Base-by-base conservation (phyloP, 2,797 vertebrate genomes). In the Bradypodion pumilum region DNA sequence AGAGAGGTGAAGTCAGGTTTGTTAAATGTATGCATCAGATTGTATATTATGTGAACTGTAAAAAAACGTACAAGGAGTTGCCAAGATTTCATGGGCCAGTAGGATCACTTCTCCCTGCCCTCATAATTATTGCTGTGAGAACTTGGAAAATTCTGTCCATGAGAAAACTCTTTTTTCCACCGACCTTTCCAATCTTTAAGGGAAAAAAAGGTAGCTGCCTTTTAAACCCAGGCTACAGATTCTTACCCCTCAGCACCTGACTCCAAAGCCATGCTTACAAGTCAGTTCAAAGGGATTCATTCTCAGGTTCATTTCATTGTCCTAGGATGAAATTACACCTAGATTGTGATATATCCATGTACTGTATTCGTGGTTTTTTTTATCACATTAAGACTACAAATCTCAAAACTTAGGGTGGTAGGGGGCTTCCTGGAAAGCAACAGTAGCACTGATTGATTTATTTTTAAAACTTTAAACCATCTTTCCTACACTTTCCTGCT, bases 101-200 rank as follows among this genome's bases (percentile, higher is more conserved):
- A 0, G 56, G 86, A 81, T 63, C 80, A 87, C 81, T 70, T 94
- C 91, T 85, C 27, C 90, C 92, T 89, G 88, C 88, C 81, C 79
- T 93, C 90, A 78, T 93, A 91, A 91, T 93, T 92, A 90, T 86
- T 88, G 84, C 83, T 90, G 81, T 88, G 88, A 92, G 89, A 94
- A 92, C 90, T 86, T 93, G 92, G 90, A 90, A 94, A 91, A 92
- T 88, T 60, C 83, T 77, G 74, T 84, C 42, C 65, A 52, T 80
- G 87, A 91, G 80, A 79, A 89, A 91, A 83, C 59, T 80, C 49
- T 87, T 80, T 75, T 46, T 91, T 91, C 91, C 90, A 88, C 32
- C 80, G 75, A 82, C 42, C 76, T 93, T 78, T 94, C 93, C 90
- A 91, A 93, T 81, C 68, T 87, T 84, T 90, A 88, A 91, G 29